Evolutionary conservation across 2,113 vertebrate species (phyloP), one percentile per base, ranked within the genome.

Genomic region (Oncorhynchus clarkii): DNA sequence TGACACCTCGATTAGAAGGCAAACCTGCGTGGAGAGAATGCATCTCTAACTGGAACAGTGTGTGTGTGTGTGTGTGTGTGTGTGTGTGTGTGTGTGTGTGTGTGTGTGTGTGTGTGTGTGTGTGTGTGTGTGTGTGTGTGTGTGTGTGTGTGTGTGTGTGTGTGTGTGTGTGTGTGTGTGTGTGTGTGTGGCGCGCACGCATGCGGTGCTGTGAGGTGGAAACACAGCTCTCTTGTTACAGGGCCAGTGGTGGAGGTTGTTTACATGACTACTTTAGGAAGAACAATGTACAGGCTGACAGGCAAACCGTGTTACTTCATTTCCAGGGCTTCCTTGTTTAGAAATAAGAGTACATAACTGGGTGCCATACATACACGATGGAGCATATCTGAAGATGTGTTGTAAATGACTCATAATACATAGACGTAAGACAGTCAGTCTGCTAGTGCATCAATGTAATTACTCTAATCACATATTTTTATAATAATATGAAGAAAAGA

Each of bases 161-260:
- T 20, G 54, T 57, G 51, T 54, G 51, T 57, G 51, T 57, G 51
- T 54, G 51, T 54, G 51, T 54, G 51, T 54, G 51, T 14, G 51
- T 54, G 51, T 54, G 51, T 54, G 51, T 12, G 51, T 54, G 51
- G 57, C 6, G 57, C 7, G 57, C 20, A 2, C n/a, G 16, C 1
- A 4, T 60, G 59, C 22, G 6, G 18, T 62, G 82, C 72, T 82
- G 79, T 80, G 82, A 88, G 85, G 54, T 87, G 85, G 86, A 88
- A 87, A 87, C 85, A 85, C 81, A 89, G 81, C 85, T 81, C 85
- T 86, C 84, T 87, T 88, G 88, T 89, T 89, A 78, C 76, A 2
- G 84, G 51, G 67, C 76, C 78, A 60, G 80, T 77, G 78, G 84
- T 18, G 7, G 74, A 81, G 80, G 68, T 73, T 88, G 86, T 89